phyloP scores from a whole-genome alignment of 2,797 vertebrate genomes.

The Emydoidea blandingii region DNA sequence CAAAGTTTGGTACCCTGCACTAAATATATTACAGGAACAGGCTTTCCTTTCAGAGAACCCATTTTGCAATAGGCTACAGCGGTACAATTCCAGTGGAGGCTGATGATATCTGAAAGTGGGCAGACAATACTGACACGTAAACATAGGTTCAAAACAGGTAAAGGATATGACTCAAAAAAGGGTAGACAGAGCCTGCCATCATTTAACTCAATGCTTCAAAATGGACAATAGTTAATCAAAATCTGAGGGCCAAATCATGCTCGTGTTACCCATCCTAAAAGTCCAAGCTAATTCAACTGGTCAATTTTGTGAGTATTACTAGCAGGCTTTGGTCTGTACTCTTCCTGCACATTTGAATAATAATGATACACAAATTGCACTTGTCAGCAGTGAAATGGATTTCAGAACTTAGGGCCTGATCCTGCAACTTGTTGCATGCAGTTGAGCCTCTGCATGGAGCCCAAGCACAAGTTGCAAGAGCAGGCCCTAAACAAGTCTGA shows the following conservation, averaged over 20 bases:
- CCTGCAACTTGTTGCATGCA: background rate
- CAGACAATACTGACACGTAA: background rate
- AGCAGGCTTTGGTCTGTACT: background rate
- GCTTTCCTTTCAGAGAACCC: conserved; percentile 24
- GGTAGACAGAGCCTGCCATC: accelerated
- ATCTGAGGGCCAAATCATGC: background rate
- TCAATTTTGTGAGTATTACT: background rate
- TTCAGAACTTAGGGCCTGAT: background rate
- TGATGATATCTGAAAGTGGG: background rate
- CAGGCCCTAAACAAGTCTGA: background rate
- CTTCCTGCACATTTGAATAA: background rate
- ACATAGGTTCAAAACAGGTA: background rate
- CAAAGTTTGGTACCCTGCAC: background rate
- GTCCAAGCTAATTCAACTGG: background rate
- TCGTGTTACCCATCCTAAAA: background rate
- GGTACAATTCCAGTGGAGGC: conserved; percentile 17
- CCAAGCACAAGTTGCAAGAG: background rate
- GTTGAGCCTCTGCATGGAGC: accelerated
- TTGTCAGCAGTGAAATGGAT: background rate
- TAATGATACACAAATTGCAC: background rate
- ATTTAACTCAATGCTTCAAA: background rate
- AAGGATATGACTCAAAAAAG: background rate
- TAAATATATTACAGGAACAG: background rate
- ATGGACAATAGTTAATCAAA: background rate
- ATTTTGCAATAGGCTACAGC: background rate